Conservation (phyloP, 2,797 vertebrate genomes). For the Sphaeramia orbicularis region DNA sequence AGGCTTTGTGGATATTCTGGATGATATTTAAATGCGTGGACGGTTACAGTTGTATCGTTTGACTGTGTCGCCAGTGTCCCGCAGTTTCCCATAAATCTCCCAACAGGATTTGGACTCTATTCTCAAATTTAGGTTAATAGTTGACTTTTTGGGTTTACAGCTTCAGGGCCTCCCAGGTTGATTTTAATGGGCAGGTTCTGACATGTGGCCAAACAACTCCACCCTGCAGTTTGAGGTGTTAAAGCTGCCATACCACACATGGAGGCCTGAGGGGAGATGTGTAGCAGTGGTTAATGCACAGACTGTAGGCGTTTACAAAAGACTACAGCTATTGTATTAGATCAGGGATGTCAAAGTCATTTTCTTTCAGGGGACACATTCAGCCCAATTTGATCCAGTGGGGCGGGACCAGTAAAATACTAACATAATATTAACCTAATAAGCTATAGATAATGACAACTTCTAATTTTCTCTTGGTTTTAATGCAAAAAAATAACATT, state of each 20-base stretch:
- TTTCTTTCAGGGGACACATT: no score
- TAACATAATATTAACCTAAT: no score
- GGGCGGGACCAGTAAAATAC: no score
- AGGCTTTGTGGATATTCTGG: conserved; percentile 16
- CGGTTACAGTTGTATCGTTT: conserved; percentile 29
- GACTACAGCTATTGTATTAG: no score
- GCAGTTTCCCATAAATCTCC: conserved; percentile 28
- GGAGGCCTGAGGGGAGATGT: no score
- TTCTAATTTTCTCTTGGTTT: no score
- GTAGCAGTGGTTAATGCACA: no score
- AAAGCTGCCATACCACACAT: conserved; percentile 25
- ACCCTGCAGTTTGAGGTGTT: conserved; percentile 30
- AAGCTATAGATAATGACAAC: no score
- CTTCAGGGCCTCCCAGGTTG: conserved; percentile 49
- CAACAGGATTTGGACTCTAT: conserved; percentile 39
- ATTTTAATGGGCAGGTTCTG: conserved; percentile 49
- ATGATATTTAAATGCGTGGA: conserved; percentile 10
- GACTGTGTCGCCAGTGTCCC: conserved; percentile 35
- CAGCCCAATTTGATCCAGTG: no score
- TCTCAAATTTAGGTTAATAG: conserved; percentile 47
- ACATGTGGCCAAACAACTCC: conserved; percentile 41
- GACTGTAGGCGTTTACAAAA: no score
- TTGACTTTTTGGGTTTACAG: conserved; percentile 47
- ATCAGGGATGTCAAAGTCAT: no score
- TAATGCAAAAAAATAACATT: no score